Evolutionary conservation across 2,797 vertebrate genomes (phyloP).

Genomic region (Tenualosa thibaudeaui): DNA sequence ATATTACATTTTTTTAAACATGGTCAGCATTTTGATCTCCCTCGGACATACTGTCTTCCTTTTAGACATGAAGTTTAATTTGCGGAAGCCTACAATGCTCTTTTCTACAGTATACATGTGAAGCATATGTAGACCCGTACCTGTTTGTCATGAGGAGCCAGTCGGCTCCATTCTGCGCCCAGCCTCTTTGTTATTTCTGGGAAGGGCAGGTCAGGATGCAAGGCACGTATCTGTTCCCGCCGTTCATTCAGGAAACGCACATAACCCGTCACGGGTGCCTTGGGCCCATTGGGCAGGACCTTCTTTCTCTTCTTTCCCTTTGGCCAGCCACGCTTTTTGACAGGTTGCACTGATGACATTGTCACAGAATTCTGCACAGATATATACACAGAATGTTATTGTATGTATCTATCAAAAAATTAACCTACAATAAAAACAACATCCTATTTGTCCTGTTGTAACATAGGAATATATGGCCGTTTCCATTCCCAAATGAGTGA

Average conservation of each 20-base stretch:
- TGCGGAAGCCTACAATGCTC: not conserved
- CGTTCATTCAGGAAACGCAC: slow-evolving; percentile 96
- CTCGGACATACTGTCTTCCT: no score
- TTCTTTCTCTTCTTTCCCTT: slow-evolving; percentile 99
- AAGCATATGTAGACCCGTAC: slow-evolving; percentile 59
- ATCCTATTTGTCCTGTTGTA: no score
- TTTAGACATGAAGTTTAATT: no score
- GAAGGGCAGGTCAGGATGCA: slow-evolving; percentile 92
- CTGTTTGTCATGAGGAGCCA: slow-evolving; percentile 89
- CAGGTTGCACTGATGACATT: slow-evolving; percentile 71
- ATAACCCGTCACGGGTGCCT: slow-evolving; percentile 93
- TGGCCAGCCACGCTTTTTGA: slow-evolving; percentile 96
- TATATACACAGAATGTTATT: not conserved
- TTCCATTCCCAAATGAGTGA: no score
- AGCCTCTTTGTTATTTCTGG: slow-evolving; percentile 97
- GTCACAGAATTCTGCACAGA: slow-evolving; percentile 30
- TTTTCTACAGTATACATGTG: not conserved
- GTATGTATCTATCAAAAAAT: not conserved
- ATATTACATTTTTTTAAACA: no score
- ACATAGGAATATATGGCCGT: no score
- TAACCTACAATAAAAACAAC: no score
- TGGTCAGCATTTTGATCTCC: no score
- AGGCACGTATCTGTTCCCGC: slow-evolving; percentile 89
- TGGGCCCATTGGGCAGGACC: slow-evolving; percentile 95
- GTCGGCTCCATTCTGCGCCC: slow-evolving; percentile 93